These are phyloP conservation scores for Tupiocoris notatus DNA, from an alignment of 2,888 invertebrate genomes.

Conservation along the genomic window DNA sequence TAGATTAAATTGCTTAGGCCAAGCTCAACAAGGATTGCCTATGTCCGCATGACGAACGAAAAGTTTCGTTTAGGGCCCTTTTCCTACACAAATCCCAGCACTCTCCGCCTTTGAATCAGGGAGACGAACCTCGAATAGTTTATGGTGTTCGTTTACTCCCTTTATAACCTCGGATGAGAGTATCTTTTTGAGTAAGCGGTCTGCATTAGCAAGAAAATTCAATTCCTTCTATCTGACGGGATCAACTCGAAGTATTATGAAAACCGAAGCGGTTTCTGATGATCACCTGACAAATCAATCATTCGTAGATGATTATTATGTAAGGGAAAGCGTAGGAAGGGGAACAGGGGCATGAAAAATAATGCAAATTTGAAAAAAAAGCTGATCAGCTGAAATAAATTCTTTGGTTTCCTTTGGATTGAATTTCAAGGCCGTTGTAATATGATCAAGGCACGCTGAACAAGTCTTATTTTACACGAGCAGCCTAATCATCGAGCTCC, in stretches of 20 bases:
- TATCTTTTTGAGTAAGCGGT: background rate
- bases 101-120: background rate
- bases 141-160: background rate
- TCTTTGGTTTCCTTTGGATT: too few relatives aligned
- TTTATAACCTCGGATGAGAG: background rate
- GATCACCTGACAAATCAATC: background rate
- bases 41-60: constrained; percentile 19
- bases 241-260: background rate
- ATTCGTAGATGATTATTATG: too few relatives aligned
- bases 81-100: constrained; percentile 5
- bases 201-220: background rate
- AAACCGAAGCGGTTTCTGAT: background rate
- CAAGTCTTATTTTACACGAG: too few relatives aligned
- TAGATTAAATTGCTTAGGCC: constrained; percentile 20
- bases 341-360: too few relatives aligned
- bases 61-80: constrained; percentile 3
- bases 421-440: too few relatives aligned
- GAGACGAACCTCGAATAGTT: background rate
- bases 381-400: too few relatives aligned
- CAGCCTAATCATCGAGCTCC: too few relatives aligned
- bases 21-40: background rate
- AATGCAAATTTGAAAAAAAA: too few relatives aligned
- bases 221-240: background rate
- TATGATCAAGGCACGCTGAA: too few relatives aligned
- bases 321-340: too few relatives aligned